Conservation (phyloP, 2,797 vertebrate species). For the Dryobates pubescens region DNA sequence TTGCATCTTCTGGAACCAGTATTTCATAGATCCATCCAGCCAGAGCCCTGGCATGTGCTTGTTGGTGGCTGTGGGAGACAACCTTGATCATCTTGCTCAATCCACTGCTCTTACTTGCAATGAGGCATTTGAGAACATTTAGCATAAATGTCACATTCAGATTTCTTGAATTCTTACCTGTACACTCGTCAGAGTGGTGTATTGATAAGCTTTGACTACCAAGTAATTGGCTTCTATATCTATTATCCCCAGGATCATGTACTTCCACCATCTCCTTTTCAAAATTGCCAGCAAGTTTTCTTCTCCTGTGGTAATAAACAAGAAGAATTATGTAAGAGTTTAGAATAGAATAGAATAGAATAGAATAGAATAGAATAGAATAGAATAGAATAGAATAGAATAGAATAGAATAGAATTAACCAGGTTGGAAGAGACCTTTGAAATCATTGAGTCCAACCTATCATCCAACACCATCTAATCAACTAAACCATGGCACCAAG, state of each 20-base stretch:
- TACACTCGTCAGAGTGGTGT: slow-evolving; percentile 93
- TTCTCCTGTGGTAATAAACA: slow-evolving; percentile 82
- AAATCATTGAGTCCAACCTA: too few species aligned
- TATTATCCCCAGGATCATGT: slow-evolving; percentile 93
- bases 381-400: too few species aligned
- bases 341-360: too few species aligned
- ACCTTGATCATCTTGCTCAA: neutral
- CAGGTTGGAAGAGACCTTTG: too few species aligned
- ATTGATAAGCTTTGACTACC: slow-evolving; percentile 95
- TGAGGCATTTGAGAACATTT: neutral
- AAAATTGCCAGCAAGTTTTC: slow-evolving; percentile 94
- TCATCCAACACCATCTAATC: too few species aligned
- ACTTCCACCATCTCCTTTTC: slow-evolving; percentile 96
- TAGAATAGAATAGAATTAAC: too few species aligned
- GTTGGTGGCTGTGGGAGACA: neutral
- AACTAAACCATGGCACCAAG: too few species aligned
- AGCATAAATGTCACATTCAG: neutral
- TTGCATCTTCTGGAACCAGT: neutral
- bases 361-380: too few species aligned
- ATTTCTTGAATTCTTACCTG: slow-evolving; percentile 82
- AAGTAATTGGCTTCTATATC: slow-evolving; percentile 97
- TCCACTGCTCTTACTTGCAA: neutral
- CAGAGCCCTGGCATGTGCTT: neutral
- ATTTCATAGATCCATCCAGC: neutral
- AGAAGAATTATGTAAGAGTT: neutral